phyloP scores from a whole-genome alignment of 2,888 invertebrate species.

The Plutella xylostella region DNA sequence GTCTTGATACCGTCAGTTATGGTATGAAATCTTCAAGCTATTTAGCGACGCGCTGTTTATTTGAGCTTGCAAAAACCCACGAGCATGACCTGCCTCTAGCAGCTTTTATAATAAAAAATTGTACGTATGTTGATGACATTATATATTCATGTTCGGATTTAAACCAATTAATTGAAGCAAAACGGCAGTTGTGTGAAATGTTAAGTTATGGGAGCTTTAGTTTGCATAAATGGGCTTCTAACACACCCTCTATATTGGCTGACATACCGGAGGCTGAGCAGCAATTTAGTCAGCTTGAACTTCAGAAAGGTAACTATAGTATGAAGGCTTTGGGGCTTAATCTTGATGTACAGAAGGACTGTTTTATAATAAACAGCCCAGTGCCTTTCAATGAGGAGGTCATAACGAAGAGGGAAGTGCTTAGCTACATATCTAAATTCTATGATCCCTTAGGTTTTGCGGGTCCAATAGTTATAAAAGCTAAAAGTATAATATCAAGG shows the following conservation, averaged over 20 bases:
- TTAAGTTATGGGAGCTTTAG: not conserved
- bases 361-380: slow-evolving; percentile 5
- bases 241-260: not conserved
- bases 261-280: slow-evolving; percentile 3
- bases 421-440: slow-evolving; percentile 13
- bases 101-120: slow-evolving; percentile 9
- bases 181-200: not conserved
- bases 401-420: slow-evolving; percentile 2
- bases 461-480: slow-evolving; percentile 13
- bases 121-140: slow-evolving; percentile 13
- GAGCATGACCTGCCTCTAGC: slow-evolving; percentile 6
- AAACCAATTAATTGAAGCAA: not conserved
- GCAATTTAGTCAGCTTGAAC: slow-evolving; percentile 12
- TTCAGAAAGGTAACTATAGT: slow-evolving; percentile 11
- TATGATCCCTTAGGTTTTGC: slow-evolving; percentile 15
- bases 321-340: not conserved
- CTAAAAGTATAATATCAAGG: slow-evolving; percentile 13
- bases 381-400: not conserved
- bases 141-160: not conserved
- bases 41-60: not conserved
- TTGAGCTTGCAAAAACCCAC: not conserved
- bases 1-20: not conserved
- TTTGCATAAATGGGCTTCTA: not conserved
- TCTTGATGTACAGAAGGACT: not conserved
- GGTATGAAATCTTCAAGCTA: not conserved